Evolutionary conservation across 2,888 invertebrate genomes (phyloP), one percentile per base, ranked within the genome.

Genomic region (Morpho helenor): DNA sequence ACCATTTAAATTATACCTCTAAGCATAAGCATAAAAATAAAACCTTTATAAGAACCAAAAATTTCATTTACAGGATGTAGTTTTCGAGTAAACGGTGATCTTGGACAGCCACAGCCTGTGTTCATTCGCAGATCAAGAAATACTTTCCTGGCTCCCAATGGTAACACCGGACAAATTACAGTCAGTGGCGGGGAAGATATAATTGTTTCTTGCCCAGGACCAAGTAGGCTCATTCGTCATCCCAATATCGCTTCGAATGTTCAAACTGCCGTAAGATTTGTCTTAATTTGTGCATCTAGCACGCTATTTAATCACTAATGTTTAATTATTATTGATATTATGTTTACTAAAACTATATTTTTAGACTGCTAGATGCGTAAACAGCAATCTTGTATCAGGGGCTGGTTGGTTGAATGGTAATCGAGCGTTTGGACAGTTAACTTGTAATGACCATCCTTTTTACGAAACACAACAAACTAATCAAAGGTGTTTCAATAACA

Each of bases 91-190:
- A 83, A 87, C 50, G 87, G 91, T 9, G 92, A 92, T 66, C 78
- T 93, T 2, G 85, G 84, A 0, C 88, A 90, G 59, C 93, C 92
- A 0, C 94, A 94, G 71, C 93, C 94, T 0, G 82, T 94, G 5
- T 89, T 92, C 66, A 71, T 94, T 2, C 80, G 75, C 49, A 67
- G 66, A 41, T 59, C 81, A 0, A 76, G 79, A 58, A 77, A 83
- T 1, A 75, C 78, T 55, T 87, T 80, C 62, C 39, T 81, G 7
- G 59, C 66, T 1, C 77, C 88, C 3, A 73, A 63, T 40, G 83
- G 86, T 10, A 91, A 79, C 68, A 71, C 74, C 6, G 86, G 87
- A 0, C 63, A 67, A 44, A 78, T 87, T 54, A 69, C 66, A 16
- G 72, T 88, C 3, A 78, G 69, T 50, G 60, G 71, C 1, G 84